phyloP scores from a whole-genome alignment of 1,140 invertebrate species.

The Lanistes nyassanus region DNA sequence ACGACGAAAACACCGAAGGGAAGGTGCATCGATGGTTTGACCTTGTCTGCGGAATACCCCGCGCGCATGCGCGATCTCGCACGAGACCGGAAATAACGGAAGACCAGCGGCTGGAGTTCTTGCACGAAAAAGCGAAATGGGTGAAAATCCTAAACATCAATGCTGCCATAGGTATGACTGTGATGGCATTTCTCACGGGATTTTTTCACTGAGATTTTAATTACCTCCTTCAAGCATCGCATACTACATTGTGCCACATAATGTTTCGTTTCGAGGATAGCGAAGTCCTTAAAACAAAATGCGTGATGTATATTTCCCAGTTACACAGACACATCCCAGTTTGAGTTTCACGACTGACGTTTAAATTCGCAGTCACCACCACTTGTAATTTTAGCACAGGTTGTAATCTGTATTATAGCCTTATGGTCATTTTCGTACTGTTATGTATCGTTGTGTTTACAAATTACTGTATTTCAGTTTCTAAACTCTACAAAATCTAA shows the following conservation, averaged over 20 bases:
- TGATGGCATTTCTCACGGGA: slow-evolving; percentile 47
- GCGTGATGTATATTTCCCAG: neutral
- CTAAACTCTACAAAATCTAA: too few relatives aligned
- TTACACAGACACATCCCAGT: neutral
- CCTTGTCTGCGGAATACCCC: slow-evolving; percentile 42
- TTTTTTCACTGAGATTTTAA: slow-evolving; percentile 39
- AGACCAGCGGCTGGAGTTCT: slow-evolving; percentile 35
- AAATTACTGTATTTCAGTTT: too few relatives aligned
- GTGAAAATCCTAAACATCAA: slow-evolving; percentile 43
- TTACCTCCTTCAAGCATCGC: too few relatives aligned
- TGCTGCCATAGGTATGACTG: slow-evolving; percentile 38
- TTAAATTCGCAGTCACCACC: neutral
- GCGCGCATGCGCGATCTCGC: slow-evolving; percentile 14
- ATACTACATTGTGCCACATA: neutral
- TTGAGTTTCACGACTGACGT: neutral
- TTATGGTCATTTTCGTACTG: neutral
- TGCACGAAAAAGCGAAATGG: slow-evolving; percentile 39
- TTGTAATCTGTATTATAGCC: too few relatives aligned
- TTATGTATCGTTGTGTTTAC: neutral
- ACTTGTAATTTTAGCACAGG: neutral
- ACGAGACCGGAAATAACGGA: slow-evolving; percentile 35
- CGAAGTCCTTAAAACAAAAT: neutral
- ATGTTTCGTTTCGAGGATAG: neutral
- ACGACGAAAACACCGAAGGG: slow-evolving; percentile 2
- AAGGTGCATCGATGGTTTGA: slow-evolving; percentile 33